Conservation (phyloP, 37 sponge, comb jelly and placozoan genomes). For the Ephydatia muelleri region DNA sequence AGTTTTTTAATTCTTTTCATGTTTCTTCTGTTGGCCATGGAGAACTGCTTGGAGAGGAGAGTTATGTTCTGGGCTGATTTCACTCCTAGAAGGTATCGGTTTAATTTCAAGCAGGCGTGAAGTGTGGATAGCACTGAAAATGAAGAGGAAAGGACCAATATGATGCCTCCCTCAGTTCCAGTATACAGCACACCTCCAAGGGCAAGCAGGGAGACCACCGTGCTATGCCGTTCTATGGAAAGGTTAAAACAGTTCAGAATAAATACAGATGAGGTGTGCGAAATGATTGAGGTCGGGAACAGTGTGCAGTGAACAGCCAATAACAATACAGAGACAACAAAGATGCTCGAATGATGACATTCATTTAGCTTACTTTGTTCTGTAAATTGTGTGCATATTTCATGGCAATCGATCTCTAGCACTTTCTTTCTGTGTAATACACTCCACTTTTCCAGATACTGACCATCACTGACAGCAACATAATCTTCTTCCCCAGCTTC, state of each 20-base stretch:
- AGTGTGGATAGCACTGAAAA: neutral
- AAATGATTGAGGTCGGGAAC: neutral
- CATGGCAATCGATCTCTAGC: constrained; percentile 2
- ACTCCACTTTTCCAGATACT: constrained; percentile 20
- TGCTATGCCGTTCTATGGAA: neutral
- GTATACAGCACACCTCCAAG: constrained; percentile 27
- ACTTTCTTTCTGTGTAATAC: neutral
- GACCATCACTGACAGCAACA: constrained; percentile 17
- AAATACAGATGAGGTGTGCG: no score
- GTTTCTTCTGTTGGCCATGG: neutral
- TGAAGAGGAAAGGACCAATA: constrained; percentile 16
- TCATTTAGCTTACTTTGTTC: constrained; percentile 1
- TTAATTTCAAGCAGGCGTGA: neutral
- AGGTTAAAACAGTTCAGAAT: no score
- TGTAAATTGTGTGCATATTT: constrained; percentile 7
- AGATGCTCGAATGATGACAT: neutral
- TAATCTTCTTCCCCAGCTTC: neutral
- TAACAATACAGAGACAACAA: neutral
- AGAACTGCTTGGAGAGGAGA: neutral
- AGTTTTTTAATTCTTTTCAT: neutral
- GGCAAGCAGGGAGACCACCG: constrained; percentile 34
- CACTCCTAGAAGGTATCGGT: neutral
- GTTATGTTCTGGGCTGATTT: neutral
- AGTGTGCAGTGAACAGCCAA: neutral
- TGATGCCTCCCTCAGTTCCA: constrained; percentile 38